These are phyloP conservation scores for Noctua comes DNA, from an alignment of 2,888 invertebrate species.

Conservation along the genomic window DNA sequence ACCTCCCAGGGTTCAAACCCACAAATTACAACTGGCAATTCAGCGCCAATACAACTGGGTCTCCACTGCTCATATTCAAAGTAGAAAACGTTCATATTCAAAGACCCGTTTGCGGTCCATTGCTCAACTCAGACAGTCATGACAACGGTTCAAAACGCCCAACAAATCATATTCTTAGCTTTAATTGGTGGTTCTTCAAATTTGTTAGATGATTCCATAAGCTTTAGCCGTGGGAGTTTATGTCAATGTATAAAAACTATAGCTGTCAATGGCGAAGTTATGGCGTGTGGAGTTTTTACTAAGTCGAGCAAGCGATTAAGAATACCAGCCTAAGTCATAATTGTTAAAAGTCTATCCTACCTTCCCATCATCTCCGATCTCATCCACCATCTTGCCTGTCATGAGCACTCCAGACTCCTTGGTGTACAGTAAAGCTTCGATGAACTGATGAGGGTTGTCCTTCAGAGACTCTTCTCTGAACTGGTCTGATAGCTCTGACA, in stretches of 20 bases:
- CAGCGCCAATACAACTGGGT: background rate
- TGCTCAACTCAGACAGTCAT: background rate
- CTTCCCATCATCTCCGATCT: constrained; percentile 89
- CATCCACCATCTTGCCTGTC: constrained; percentile 93
- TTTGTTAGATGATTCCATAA: background rate
- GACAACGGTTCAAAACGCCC: background rate
- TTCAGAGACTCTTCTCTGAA: constrained; percentile 89
- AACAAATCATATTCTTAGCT: background rate
- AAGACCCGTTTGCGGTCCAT: background rate
- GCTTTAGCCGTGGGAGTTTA: background rate
- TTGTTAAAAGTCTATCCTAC: constrained; percentile 74
- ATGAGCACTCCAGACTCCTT: constrained; percentile 93
- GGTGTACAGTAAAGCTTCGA: constrained; percentile 93
- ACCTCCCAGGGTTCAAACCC: background rate
- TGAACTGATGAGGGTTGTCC: constrained; percentile 92
- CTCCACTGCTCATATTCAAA: background rate
- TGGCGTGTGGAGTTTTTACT: background rate
- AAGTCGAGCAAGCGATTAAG: too few species aligned
- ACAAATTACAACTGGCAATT: background rate
- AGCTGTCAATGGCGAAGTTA: too few species aligned
- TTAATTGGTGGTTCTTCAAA: background rate
- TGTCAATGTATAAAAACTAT: too few species aligned
- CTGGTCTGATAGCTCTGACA: constrained; percentile 86
- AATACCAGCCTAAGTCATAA: background rate
- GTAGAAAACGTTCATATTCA: background rate